Evolutionary conservation across 2,888 invertebrate genomes (phyloP).

Genomic region (Oligia latruncula): DNA sequence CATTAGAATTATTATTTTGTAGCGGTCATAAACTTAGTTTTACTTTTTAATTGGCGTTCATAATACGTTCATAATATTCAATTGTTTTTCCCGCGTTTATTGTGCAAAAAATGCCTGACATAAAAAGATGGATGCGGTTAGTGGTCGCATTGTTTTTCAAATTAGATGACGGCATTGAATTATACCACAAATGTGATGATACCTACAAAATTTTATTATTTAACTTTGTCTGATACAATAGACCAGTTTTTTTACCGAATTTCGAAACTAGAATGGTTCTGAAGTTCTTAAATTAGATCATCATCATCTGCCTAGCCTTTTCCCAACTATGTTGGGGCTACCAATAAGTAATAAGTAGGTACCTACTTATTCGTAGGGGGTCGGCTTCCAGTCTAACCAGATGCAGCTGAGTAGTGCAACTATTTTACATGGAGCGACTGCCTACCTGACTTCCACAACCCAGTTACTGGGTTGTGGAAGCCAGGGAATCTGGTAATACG

Average conservation of each 20-base stretch:
- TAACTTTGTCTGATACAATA: background rate
- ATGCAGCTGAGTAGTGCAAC: no score
- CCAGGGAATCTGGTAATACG: no score
- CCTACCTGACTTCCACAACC: no score
- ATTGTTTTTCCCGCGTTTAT: background rate
- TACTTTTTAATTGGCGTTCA: slow-evolving; percentile 13
- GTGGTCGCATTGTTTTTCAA: slow-evolving; percentile 8
- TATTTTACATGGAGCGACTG: no score
- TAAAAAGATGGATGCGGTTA: slow-evolving; percentile 17
- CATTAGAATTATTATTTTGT: slow-evolving; percentile 12
- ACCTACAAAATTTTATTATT: background rate
- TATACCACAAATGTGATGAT: no score
- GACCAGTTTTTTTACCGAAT: no score
- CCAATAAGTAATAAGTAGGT: no score
- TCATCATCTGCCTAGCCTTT: no score
- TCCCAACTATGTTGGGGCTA: no score
- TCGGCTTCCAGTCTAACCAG: no score
- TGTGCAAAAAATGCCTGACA: background rate
- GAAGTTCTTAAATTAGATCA: background rate
- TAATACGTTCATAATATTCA: background rate
- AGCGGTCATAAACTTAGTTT: slow-evolving; percentile 8
- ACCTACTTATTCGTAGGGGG: no score
- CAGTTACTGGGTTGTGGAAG: no score
- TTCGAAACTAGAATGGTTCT: background rate
- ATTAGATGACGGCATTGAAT: background rate